These are phyloP conservation scores for Leucoraja ocellata DNA, from an alignment of 2,797 vertebrate species.

Conservation along the genomic window DNA sequence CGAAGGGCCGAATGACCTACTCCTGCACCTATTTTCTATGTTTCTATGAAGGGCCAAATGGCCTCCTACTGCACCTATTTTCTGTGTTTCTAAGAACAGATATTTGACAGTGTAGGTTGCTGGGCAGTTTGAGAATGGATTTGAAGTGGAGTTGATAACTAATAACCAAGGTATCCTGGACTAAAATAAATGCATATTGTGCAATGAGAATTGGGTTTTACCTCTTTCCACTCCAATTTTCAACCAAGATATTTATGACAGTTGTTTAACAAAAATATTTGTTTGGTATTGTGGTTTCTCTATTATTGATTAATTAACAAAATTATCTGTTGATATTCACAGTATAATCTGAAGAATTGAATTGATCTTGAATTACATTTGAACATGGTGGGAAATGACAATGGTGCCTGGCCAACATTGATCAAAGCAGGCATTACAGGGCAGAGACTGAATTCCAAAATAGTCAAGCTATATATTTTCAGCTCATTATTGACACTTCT, in stretches of 20 bases:
- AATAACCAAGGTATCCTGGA: background rate
- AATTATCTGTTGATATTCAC: background rate
- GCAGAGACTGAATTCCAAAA: conserved; percentile 5
- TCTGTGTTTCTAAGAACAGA: no score
- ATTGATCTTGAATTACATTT: background rate
- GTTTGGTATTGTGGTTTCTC: background rate
- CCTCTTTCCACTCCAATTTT: background rate
- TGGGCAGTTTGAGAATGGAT: no score
- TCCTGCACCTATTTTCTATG: no score
- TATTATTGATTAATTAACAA: background rate
- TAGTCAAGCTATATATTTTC: conserved; percentile 16
- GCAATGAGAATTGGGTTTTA: background rate
- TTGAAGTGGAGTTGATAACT: background rate
- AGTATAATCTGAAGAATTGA: background rate
- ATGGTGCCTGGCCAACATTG: background rate
- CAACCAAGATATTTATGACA: background rate
- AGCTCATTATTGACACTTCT: background rate
- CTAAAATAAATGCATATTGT: background rate
- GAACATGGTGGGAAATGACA: background rate
- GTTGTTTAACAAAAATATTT: background rate
- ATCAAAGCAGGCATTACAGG: background rate
- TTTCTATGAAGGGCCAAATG: no score
- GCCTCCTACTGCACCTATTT: no score
- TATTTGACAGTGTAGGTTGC: no score
- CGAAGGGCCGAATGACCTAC: no score